Evolutionary conservation across 2,888 invertebrate species (phyloP), one percentile per base, ranked within the genome.

Genomic region (Uloborus plumipes): DNA sequence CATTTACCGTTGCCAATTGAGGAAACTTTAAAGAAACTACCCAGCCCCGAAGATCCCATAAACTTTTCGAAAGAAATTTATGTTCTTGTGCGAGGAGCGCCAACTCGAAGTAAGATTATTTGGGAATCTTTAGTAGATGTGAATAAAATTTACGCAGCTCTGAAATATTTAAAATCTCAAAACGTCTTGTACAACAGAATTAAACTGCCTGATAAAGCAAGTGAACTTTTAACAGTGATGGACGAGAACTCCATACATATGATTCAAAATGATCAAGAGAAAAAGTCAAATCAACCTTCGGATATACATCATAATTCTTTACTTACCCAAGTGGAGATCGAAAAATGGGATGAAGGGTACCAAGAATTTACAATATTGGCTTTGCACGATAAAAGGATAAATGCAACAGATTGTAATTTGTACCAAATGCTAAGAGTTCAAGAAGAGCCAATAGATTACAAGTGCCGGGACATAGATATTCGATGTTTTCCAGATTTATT

Each of bases 391-490:
- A 62, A 31, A 22, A 22, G 22, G 39, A n/a, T 26, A 31, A 62
- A 62, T 62, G 39, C 16, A n/a, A 13, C 20, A 15, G 22, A 18
- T 22, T 20, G 16, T 11, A 62, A 16, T 16, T 2, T 20, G 16
- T 62, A 62, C 62, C 62, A 62, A 31, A 62, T 62, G 62, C 62
- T 62, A 16, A 62, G 16, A 31, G 62, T 62, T 1, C n/a, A 22
- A 22, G 13, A n/a, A 22, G 62, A 22, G 16, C 62, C 62, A 20
- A 18, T 62, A 1, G 62, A 62, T 31, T 26, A 16, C 22, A 62
- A 31, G 18, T 16, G 22, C 13, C n/a, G 16, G 16, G 9, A 13
- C 22, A 22, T 61, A 3, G 61, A 61, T 2, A 11, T 62, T 62
- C 55, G 18, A 15, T 59, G 59, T 22, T 59, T 59, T 13, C 22